A percentile compares a stretch with the other conserved stretches of the same genome.
phyloP scores from a whole-genome alignment of 2,888 invertebrate species.

The Rotaria magnacalcarata region DNA sequence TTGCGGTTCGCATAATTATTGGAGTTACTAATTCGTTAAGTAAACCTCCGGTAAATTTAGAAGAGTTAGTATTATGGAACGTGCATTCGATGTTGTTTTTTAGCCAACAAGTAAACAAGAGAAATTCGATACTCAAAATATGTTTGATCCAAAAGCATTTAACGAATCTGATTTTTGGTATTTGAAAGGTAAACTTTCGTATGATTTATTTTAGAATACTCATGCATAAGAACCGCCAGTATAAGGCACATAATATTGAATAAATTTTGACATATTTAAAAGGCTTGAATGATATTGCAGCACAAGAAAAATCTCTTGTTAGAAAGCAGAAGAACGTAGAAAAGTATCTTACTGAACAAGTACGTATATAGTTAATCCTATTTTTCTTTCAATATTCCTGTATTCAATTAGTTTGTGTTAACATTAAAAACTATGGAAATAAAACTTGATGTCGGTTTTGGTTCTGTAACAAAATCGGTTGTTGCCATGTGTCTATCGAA shows the following conservation, averaged over 20 bases:
- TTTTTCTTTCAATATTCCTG: constrained; percentile 13
- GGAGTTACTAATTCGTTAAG: constrained; percentile 67
- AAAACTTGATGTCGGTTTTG: background rate
- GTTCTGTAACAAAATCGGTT: background rate
- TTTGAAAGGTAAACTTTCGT: constrained; percentile 38
- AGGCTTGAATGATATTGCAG: background rate
- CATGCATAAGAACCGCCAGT: too few relatives aligned
- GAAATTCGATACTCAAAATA: constrained; percentile 65
- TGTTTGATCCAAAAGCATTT: constrained; percentile 71
- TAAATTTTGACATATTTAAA: background rate
- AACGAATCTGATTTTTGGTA: constrained; percentile 74
- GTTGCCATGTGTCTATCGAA: constrained; percentile 65
- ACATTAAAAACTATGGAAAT: background rate
- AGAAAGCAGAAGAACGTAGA: background rate
- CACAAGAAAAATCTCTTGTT: background rate
- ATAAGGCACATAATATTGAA: too few relatives aligned
- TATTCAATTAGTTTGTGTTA: constrained; percentile 48
- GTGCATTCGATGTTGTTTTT: background rate
- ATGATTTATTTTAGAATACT: background rate
- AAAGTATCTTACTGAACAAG: background rate
- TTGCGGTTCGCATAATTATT: constrained; percentile 77
- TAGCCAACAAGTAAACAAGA: constrained; percentile 56
- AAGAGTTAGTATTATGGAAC: background rate
- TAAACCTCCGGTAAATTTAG: constrained; percentile 58
- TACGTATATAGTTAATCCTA: background rate